Evolutionary conservation across 2,888 invertebrate genomes (phyloP), one percentile per base, ranked within the genome.

Genomic region (Monochamus alternatus): DNA sequence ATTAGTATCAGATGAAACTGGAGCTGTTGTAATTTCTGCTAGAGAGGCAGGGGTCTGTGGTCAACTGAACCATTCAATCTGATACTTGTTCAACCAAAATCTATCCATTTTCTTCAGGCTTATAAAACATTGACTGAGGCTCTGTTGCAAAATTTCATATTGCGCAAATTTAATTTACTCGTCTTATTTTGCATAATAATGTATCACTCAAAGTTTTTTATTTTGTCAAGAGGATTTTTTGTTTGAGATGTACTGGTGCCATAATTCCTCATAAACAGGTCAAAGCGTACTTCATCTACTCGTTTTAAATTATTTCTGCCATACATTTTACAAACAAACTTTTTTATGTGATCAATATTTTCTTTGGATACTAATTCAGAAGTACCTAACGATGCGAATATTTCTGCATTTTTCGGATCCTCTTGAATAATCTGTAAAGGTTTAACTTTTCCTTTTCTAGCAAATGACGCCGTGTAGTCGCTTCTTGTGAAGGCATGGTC

Each of bases 21-120:
- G 30, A 31, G 31, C 59, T 59, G 9, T 59, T n/a, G 30, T 30
- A 22, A 59, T 59, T 22, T 59, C n/a, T 12, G 7, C 59, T 59
- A 51, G 59, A 22, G 9, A 59, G n/a, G 22, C 31, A 59, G 30
- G 59, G 3, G 31, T 22, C 30, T 31, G 59, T 22, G 22, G 59
- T 8, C 31, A 5, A 30, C 9, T n/a, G n/a, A 59, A 59, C 59
- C 22, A 59, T 22, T 22, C n/a, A n/a, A 22, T 8, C 31, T n/a
- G 30, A 31, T 22, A 59, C 59, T n/a, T 59, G 30, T 59, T 31
- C 30, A 30, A 22, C 30, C 59, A 59, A 59, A 59, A 22, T 59
- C 59, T 14, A 59, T 12, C 59, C 22, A 59, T 59, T 59, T n/a
- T 59, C 59, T 22, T 22, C 14, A 59, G 59, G 59, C 10, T 59